phyloP scores from a whole-genome alignment of 2,113 vertebrate genomes.

The Physeter macrocephalus region DNA sequence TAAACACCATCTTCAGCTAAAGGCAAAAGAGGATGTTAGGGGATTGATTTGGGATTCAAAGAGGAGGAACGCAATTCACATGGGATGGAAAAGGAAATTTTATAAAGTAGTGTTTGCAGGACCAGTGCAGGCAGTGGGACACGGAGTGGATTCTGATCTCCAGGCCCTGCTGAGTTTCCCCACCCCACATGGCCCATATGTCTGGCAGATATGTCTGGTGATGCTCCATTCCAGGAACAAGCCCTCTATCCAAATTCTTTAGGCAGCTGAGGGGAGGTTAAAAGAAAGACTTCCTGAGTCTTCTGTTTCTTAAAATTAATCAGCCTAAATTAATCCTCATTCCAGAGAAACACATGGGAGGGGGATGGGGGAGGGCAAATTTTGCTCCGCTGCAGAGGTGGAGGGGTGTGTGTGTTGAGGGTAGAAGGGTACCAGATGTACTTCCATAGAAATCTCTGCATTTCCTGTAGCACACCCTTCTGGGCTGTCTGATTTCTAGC shows the following conservation, averaged over 20 bases:
- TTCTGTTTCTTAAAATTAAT: background rate
- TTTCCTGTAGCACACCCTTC: background rate
- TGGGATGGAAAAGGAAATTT: too few relatives aligned
- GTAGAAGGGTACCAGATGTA: too few relatives aligned
- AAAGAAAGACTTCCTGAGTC: background rate
- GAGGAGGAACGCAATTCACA: too few relatives aligned
- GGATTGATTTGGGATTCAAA: background rate
- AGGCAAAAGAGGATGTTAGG: background rate
- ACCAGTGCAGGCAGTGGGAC: background rate
- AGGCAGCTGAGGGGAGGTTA: background rate
- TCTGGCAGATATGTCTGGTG: background rate
- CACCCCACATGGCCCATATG: fast-evolving
- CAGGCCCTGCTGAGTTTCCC: background rate
- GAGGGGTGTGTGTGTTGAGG: too few relatives aligned
- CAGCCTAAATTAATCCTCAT: background rate
- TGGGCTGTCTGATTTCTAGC: too few relatives aligned
- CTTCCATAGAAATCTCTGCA: background rate
- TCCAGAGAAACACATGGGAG: background rate
- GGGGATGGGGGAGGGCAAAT: too few relatives aligned
- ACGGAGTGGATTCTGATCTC: background rate
- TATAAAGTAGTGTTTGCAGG: background rate
- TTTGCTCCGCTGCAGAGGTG: too few relatives aligned
- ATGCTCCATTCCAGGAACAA: background rate
- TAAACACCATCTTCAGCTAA: background rate
- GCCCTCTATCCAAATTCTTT: background rate